A percentile compares a stretch with the other conserved stretches of the same genome.
Conservation (phyloP, 2,888 invertebrate genomes). For the Chirona hameri region DNA sequence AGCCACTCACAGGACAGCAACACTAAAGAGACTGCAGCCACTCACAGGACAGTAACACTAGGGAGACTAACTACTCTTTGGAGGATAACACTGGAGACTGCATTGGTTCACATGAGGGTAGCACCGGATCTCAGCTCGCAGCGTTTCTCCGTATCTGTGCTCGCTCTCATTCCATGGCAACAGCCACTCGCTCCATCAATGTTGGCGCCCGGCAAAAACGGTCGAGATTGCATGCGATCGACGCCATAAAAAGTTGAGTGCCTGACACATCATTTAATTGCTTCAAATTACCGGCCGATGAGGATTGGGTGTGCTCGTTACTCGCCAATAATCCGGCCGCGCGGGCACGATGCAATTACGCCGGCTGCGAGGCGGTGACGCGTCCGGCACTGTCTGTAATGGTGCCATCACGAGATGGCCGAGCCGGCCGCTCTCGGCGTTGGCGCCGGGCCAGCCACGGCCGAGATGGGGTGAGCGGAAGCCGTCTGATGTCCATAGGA, state of each 20-base stretch:
- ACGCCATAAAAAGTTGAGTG: not conserved
- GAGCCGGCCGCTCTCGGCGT: not conserved
- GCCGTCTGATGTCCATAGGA: too few species aligned
- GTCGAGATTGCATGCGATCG: not conserved
- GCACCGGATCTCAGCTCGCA: too few species aligned
- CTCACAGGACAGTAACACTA: too few species aligned
- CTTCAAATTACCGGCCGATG: constrained; percentile 2
- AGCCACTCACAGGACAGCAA: too few species aligned
- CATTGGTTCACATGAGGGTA: too few species aligned
- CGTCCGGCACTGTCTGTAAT: not conserved
- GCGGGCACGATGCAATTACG: not conserved
- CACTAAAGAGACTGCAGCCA: too few species aligned
- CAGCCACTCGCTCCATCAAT: not conserved
- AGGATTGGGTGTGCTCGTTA: not conserved
- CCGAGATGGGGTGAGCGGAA: not conserved
- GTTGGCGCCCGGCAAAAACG: not conserved
- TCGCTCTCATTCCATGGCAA: not conserved
- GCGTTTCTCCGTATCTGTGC: too few species aligned
- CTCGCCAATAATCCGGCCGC: not conserved
- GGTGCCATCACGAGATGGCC: not conserved
- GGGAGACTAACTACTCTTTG: too few species aligned
- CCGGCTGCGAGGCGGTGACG: not conserved
- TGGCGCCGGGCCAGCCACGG: not conserved
- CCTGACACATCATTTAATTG: constrained; percentile 4
- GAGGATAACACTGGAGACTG: too few species aligned